Percentiles rank a stretch among this genome's conserved stretches.
Evolutionary conservation across 2,888 invertebrate species (phyloP).

Genomic region (Zhengitettix transpicula): DNA sequence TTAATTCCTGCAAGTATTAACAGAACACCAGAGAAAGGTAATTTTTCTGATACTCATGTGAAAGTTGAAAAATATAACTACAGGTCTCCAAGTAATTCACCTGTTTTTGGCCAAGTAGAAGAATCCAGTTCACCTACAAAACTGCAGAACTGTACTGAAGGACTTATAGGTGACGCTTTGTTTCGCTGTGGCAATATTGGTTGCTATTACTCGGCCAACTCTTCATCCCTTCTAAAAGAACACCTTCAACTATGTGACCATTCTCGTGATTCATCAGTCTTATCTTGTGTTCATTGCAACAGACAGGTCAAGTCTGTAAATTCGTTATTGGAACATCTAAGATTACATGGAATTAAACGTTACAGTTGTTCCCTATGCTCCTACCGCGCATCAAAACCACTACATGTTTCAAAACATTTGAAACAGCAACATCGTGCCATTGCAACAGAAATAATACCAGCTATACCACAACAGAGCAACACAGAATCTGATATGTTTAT

Average conservation of each 20-base stretch:
- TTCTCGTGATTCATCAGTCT: slow-evolving; percentile 18
- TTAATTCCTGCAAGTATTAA: too few species aligned
- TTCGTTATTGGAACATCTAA: slow-evolving; percentile 32
- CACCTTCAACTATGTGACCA: slow-evolving; percentile 22
- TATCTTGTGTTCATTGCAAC: slow-evolving; percentile 34
- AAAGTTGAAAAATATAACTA: too few species aligned
- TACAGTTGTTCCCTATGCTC: slow-evolving; percentile 43
- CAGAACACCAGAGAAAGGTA: too few species aligned
- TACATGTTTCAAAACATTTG: slow-evolving; percentile 31
- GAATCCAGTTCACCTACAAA: too few species aligned
- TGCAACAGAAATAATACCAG: slow-evolving; percentile 26
- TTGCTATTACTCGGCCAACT: slow-evolving; percentile 26
- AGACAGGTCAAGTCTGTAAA: slow-evolving; percentile 25
- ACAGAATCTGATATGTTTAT: slow-evolving; percentile 31
- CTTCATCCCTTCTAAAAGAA: slow-evolving; percentile 22
- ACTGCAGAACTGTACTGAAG: background rate
- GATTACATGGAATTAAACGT: slow-evolving; percentile 37
- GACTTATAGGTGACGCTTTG: slow-evolving; percentile 25
- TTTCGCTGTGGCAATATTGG: slow-evolving; percentile 32
- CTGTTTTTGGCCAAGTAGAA: too few species aligned
- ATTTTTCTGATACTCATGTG: too few species aligned
- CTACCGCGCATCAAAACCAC: slow-evolving; percentile 20
- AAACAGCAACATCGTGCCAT: slow-evolving; percentile 30
- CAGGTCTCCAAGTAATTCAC: too few species aligned
- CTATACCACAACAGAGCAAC: slow-evolving; percentile 29